These are phyloP conservation scores for Nibea coibor DNA, from an alignment of 2,113 vertebrate genomes.

Conservation along the genomic window DNA sequence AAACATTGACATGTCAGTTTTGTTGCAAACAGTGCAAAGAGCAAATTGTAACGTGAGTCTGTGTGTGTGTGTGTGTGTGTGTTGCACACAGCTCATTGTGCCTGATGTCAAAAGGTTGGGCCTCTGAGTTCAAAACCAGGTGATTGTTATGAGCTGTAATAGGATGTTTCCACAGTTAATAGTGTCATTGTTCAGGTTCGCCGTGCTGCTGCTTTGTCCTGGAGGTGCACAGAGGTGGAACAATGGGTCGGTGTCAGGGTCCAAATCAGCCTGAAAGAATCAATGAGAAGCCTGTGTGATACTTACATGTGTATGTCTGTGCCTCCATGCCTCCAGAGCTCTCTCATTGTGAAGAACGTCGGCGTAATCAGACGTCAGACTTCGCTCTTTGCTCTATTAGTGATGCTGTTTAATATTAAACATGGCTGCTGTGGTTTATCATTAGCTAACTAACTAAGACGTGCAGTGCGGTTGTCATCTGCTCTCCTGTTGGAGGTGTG, in stretches of 20 bases:
- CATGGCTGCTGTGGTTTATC: slow-evolving; percentile 1
- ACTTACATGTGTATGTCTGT: slow-evolving; percentile 19
- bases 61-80: slow-evolving; percentile 11
- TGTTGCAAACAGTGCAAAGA: background rate
- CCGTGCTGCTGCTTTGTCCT: slow-evolving; percentile 15
- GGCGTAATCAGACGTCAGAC: background rate
- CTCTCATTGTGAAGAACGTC: slow-evolving; percentile 43
- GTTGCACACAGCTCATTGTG: slow-evolving; percentile 44
- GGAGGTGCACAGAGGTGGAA: slow-evolving; percentile 14
- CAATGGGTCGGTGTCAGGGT: background rate
- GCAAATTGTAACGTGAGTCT: background rate
- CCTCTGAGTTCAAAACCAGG: slow-evolving; percentile 34
- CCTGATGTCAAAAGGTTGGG: slow-evolving; percentile 34
- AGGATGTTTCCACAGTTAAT: slow-evolving; percentile 42
- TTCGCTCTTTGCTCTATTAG: background rate
- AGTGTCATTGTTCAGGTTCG: slow-evolving; percentile 31
- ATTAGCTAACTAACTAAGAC: background rate
- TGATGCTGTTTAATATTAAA: background rate
- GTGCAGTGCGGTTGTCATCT: background rate
- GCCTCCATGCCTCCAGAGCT: slow-evolving; percentile 21
- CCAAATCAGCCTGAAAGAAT: background rate
- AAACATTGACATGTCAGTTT: background rate
- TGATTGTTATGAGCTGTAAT: slow-evolving; percentile 39
- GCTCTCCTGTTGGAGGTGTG: no score
- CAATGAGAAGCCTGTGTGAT: background rate